Evolutionary conservation across 2,888 invertebrate genomes (phyloP).

Genomic region (Philhelius pedissequus): DNA sequence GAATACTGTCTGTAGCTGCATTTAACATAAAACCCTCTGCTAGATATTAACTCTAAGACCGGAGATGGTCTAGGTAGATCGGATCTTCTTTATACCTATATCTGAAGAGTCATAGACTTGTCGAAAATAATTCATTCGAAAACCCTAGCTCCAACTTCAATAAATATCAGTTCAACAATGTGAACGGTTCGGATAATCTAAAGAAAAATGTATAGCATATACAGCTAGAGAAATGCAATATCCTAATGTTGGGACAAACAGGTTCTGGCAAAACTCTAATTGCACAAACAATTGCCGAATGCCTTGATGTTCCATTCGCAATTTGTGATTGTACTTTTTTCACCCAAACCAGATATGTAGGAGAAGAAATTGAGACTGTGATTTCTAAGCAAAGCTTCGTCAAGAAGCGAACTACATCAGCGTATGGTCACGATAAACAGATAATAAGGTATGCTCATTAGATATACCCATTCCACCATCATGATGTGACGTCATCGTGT

Average conservation of each 20-base stretch:
- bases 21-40: slow-evolving; percentile 92
- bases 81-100: slow-evolving; percentile 92
- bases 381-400: slow-evolving; percentile 95
- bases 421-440: no score
- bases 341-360: slow-evolving; percentile 98
- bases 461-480: no score
- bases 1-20: slow-evolving; percentile 97
- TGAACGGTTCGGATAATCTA: slow-evolving; percentile 87
- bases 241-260: slow-evolving; percentile 96
- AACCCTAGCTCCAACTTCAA: slow-evolving; percentile 69
- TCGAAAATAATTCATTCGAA: slow-evolving; percentile 73
- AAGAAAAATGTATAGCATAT: slow-evolving; percentile 91
- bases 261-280: slow-evolving; percentile 98
- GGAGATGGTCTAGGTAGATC: slow-evolving; percentile 76
- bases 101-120: slow-evolving; percentile 85
- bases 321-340: slow-evolving; percentile 99
- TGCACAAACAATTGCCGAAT: slow-evolving; percentile 98
- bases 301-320: slow-evolving; percentile 98
- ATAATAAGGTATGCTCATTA: no score
- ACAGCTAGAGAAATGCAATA: slow-evolving; percentile 96
- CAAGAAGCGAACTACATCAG: slow-evolving; percentile 98
- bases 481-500: no score
- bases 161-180: slow-evolving; percentile 70
- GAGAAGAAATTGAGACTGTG: slow-evolving; percentile 99
- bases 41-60: slow-evolving; percentile 70